Evolutionary conservation across 2,888 invertebrate genomes (phyloP).

Genomic region (Argyresthia albistria): DNA sequence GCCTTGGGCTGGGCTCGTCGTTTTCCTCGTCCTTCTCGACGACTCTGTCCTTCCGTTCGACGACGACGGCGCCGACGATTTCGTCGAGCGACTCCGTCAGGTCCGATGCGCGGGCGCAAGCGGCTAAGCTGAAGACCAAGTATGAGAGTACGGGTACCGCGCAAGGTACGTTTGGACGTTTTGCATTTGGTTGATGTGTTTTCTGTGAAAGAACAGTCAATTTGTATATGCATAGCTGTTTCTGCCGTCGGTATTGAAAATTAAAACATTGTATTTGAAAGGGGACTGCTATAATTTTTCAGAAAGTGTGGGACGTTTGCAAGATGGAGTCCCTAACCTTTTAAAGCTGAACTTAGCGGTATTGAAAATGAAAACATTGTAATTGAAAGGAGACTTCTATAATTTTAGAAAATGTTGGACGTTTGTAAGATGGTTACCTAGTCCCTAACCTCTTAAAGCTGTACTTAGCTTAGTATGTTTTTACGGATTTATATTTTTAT

Average conservation of each 20-base stretch:
- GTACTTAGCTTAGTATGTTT: not conserved
- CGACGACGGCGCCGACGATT: conserved; percentile 25
- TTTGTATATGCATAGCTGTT: not conserved
- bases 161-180: conserved; percentile 45
- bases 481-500: too few species aligned
- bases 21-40: conserved; percentile 53
- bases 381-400: too few species aligned
- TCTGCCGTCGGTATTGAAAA: not conserved
- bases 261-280: not conserved
- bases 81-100: conserved; percentile 40
- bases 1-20: conserved; percentile 55
- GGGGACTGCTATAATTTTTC: too few species aligned
- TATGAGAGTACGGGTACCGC: conserved; percentile 63
- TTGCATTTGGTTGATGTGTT: not conserved
- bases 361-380: not conserved
- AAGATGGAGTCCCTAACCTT: too few species aligned
- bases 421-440: too few species aligned
- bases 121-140: conserved; percentile 63
- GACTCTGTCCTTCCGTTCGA: conserved; percentile 39
- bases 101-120: conserved; percentile 59
- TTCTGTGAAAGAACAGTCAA: not conserved
- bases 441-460: too few species aligned
- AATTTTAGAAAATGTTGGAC: too few species aligned
- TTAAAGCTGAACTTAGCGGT: too few species aligned
- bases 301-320: too few species aligned